phyloP scores from a whole-genome alignment of 2,113 vertebrate genomes.

The Cricetomys ansorgei region DNA sequence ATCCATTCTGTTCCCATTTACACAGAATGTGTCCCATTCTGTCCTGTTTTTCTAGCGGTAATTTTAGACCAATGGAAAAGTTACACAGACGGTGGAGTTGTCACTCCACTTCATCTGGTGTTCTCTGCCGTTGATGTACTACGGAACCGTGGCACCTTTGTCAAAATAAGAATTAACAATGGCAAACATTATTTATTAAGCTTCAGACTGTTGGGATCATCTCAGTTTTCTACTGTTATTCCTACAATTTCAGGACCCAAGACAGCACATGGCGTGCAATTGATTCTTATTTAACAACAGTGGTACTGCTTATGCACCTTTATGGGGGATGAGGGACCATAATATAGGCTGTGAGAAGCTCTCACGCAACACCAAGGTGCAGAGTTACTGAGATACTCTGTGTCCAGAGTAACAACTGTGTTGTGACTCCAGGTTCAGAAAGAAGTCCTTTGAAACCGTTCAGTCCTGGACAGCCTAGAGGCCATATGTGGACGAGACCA shows the following conservation, averaged over 20 bases:
- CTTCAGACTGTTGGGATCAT: not conserved
- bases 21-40: not conserved
- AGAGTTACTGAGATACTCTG: not conserved
- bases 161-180: not conserved
- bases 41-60: not conserved
- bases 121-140: not conserved
- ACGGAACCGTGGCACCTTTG: not conserved
- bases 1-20: not conserved
- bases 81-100: not conserved
- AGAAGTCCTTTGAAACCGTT: not conserved
- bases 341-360: not conserved
- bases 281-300: not conserved
- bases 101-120: not conserved
- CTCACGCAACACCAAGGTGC: not conserved
- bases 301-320: not conserved
- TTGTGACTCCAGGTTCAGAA: not conserved
- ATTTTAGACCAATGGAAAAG: not conserved
- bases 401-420: not conserved
- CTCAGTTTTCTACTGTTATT: not conserved
- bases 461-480: not conserved
- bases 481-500: not conserved
- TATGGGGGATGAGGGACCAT: not conserved
- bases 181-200: not conserved
- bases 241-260: not conserved
- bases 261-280: not conserved